These are phyloP conservation scores for Sthenelais limicola DNA, from an alignment of 2,888 invertebrate genomes.

Conservation along the genomic window DNA sequence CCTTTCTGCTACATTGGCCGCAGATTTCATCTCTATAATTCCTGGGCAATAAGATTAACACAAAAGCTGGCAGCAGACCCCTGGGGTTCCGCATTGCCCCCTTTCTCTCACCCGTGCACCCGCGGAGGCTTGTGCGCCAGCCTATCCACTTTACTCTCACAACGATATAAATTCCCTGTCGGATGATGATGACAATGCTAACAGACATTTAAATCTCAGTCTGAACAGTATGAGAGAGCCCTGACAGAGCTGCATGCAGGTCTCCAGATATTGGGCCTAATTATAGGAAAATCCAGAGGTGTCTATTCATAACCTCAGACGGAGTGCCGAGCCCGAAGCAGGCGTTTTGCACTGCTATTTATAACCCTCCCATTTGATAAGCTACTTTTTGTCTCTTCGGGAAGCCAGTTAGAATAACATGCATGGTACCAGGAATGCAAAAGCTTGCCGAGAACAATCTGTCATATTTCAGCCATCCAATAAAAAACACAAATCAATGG, in stretches of 20 bases:
- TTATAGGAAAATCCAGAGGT: constrained; percentile 7
- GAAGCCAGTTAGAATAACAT: too few relatives aligned
- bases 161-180: constrained; percentile 30
- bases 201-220: constrained; percentile 28
- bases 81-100: neutral
- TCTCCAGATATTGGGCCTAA: constrained; percentile 2
- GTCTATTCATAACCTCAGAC: constrained; percentile 21
- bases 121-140: too few relatives aligned
- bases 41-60: constrained; percentile 32
- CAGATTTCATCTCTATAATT: constrained; percentile 39
- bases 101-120: neutral
- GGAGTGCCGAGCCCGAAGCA: neutral
- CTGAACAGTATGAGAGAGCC: neutral
- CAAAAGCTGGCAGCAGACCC: neutral
- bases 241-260: neutral
- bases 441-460: too few relatives aligned
- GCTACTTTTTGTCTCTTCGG: too few relatives aligned
- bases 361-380: too few relatives aligned
- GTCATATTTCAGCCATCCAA: too few relatives aligned
- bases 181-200: constrained; percentile 7
- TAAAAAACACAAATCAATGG: too few relatives aligned
- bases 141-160: neutral
- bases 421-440: too few relatives aligned
- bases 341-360: too few relatives aligned
- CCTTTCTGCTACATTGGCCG: constrained; percentile 37